Evolutionary conservation across 2,888 invertebrate species (phyloP).

Genomic region (Hypomecis punctinalis): DNA sequence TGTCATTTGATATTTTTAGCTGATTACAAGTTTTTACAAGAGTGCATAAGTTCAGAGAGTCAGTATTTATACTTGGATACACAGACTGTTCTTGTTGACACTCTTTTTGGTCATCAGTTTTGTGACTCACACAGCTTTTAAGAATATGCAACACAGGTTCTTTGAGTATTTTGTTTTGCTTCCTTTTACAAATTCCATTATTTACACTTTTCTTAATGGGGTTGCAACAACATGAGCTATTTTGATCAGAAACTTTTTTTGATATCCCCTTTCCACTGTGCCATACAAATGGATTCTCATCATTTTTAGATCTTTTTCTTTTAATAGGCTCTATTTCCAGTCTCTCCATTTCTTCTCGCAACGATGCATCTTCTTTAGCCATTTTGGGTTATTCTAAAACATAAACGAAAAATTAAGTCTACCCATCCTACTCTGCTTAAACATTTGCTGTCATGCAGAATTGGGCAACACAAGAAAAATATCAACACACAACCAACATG

Average conservation of each 20-base stretch:
- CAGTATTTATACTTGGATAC: constrained; percentile 50
- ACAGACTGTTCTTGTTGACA: constrained; percentile 33
- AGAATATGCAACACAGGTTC: constrained; percentile 85
- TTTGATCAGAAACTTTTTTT: constrained; percentile 48
- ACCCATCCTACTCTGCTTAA: not conserved
- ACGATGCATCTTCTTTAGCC: constrained; percentile 77
- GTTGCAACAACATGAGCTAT: constrained; percentile 62
- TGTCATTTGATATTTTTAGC: constrained; percentile 68
- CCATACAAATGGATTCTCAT: constrained; percentile 66
- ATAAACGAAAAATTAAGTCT: not conserved
- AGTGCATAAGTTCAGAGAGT: constrained; percentile 67
- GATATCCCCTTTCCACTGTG: constrained; percentile 40
- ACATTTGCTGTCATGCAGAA: not conserved
- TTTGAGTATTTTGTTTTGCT: constrained; percentile 79
- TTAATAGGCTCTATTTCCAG: constrained; percentile 83
- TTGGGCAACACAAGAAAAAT: not conserved
- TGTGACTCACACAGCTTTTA: constrained; percentile 53
- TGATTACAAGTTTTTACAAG: constrained; percentile 78
- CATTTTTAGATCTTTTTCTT: constrained; percentile 53
- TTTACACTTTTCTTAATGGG: constrained; percentile 57
- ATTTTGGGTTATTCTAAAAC: constrained; percentile 57
- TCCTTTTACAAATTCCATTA: constrained; percentile 68
- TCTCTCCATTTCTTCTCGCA: constrained; percentile 82
- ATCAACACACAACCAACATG: too few species aligned
- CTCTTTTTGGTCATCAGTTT: constrained; percentile 46